Conservation (phyloP, 37 sponge, comb jelly and placozoan species). For the Beroe forskalii region DNA sequence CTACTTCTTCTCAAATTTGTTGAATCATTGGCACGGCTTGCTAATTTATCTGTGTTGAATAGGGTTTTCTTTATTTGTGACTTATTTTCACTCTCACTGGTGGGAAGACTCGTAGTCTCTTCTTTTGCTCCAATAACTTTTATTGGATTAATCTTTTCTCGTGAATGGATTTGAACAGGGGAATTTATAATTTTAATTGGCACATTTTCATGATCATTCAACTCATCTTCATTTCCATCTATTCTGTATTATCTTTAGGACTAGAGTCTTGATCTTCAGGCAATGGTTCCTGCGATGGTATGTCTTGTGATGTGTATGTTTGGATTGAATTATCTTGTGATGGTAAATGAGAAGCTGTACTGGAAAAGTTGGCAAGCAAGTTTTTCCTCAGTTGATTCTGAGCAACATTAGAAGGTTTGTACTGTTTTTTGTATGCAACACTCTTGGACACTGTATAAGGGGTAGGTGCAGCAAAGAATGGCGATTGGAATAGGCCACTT, state of each 20-base stretch:
- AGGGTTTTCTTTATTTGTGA: background rate
- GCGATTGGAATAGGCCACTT: background rate
- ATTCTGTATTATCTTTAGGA: too few relatives aligned
- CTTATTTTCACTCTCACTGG: too few relatives aligned
- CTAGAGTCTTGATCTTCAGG: too few relatives aligned
- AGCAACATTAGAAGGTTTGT: background rate
- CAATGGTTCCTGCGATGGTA: too few relatives aligned
- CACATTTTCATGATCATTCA: too few relatives aligned
- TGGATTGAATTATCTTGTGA: background rate
- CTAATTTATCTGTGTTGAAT: slow-evolving; percentile 9
- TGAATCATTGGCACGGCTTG: background rate
- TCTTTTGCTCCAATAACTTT: too few relatives aligned
- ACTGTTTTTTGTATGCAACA: background rate
- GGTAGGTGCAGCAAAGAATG: slow-evolving; percentile 34
- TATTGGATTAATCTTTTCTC: too few relatives aligned
- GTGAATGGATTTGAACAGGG: too few relatives aligned
- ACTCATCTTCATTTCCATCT: too few relatives aligned
- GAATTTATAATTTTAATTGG: background rate
- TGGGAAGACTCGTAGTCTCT: too few relatives aligned
- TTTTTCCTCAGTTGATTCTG: background rate
- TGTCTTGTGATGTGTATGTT: too few relatives aligned
- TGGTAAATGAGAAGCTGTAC: background rate
- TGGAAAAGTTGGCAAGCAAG: background rate
- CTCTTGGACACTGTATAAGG: slow-evolving; percentile 3
- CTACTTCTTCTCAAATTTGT: background rate